Evolutionary conservation across 1,140 invertebrate species (phyloP), one percentile per base, ranked within the genome.

Genomic region (Temnothorax curvispinosus): DNA sequence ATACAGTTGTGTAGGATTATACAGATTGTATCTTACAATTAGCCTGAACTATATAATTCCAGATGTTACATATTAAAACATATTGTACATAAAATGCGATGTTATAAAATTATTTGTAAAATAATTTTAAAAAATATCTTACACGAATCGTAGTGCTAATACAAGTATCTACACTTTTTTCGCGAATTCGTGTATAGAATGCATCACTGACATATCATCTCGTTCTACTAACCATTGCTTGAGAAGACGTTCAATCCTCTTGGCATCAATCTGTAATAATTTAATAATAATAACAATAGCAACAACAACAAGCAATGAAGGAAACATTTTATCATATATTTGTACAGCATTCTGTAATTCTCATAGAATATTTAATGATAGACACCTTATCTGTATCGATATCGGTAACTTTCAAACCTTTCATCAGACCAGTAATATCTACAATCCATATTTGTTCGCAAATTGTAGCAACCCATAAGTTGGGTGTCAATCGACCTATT

Each of bases 391-490:
- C 47, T 35, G 9, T 8, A 77, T 88, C 52, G 0, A 27, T 67
- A 62, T 85, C 27, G 15, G 76, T 56, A 21, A 90, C 11, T 67
- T 91, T 87, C 47, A 94, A 85, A 35, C 88, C 65, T 56, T 91
- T 69, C 21, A 89, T 88, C 38, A 94, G 64, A 27, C 86, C 32
- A 15, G 52, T 9, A 50, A 90, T 72, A 77, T 93, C 87, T 47
- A 94, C 69, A 50, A 89, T 27, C 89, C 91, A 94, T 56, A 94
- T 76, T 21, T 94, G 88, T 27, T 44, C 67, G 9, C 81, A 89
- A 52, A 91, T 89, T 27, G 87, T 87, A 64, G 91, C 85, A 44
- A 93, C 54, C 93, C 93, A 94, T 38, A 93, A 67, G 35, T 92
- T 82, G 6, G 81, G 3, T 50, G 85, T 80, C 13, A 94, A 47